These are phyloP conservation scores for Corythucha ciliata DNA, from an alignment of 2,888 invertebrate genomes.

Conservation along the genomic window DNA sequence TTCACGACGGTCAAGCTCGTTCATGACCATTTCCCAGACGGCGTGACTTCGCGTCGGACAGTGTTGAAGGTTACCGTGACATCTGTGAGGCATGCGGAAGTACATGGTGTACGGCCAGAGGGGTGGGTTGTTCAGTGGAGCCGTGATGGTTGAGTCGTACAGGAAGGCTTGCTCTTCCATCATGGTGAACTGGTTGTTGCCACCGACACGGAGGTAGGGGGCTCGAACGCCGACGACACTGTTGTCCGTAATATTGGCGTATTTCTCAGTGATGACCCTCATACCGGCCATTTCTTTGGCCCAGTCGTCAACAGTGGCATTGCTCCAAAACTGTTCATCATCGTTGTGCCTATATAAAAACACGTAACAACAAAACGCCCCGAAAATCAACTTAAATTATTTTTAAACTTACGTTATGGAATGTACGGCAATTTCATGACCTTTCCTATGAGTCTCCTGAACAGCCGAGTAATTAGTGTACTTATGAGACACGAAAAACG, in stretches of 20 bases:
- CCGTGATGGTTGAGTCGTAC: conserved; percentile 91
- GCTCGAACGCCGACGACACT: conserved; percentile 85
- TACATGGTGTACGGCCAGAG: conserved; percentile 98
- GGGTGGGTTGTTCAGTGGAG: conserved; percentile 80
- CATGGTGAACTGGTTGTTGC: conserved; percentile 94
- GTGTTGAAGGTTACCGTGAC: conserved; percentile 83
- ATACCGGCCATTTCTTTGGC: conserved; percentile 92
- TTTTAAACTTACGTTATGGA: conserved; percentile 83
- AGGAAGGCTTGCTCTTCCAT: conserved; percentile 93
- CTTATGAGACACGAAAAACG: conserved; percentile 86
- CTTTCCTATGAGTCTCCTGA: conserved; percentile 80
- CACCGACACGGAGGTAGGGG: conserved; percentile 82
- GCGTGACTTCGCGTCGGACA: conserved; percentile 88
- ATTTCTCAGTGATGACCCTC: conserved; percentile 83
- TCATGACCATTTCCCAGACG: conserved; percentile 95
- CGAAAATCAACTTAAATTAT: too few species aligned
- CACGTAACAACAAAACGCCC: too few species aligned
- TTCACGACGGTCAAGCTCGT: conserved; percentile 83
- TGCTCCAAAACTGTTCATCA: conserved; percentile 87
- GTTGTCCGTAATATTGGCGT: conserved; percentile 79
- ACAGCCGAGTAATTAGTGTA: conserved; percentile 90
- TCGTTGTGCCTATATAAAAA: conserved; percentile 64
- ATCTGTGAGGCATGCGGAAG: conserved; percentile 90
- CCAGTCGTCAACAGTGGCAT: conserved; percentile 86
- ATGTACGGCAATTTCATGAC: conserved; percentile 88